A percentile compares a stretch with the other conserved stretches of the same genome.
phyloP scores from a whole-genome alignment of 1,140 invertebrate genomes.

The Diachasmimorpha longicaudata region DNA sequence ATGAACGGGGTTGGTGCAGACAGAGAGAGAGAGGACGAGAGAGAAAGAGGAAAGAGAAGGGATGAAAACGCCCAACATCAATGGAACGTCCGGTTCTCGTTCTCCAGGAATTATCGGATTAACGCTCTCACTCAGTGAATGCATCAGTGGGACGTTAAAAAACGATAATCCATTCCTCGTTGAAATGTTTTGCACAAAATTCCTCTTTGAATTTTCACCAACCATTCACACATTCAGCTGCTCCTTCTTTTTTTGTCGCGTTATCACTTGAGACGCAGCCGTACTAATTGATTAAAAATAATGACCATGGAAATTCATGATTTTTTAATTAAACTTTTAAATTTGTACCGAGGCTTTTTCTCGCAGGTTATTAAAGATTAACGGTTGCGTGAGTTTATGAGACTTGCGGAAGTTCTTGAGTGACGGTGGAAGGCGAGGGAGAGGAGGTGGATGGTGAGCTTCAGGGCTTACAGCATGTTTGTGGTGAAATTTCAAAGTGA shows the following conservation, averaged over 20 bases:
- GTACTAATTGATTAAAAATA: not conserved
- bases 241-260: not conserved
- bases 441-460: not conserved
- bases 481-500: not conserved
- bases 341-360: not conserved
- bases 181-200: slow-evolving; percentile 5
- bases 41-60: not conserved
- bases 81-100: slow-evolving; percentile 13
- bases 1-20: not conserved
- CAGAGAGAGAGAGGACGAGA: not conserved
- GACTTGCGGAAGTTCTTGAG: not conserved
- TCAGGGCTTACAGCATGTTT: not conserved
- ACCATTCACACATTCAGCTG: not conserved
- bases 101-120: slow-evolving; percentile 21
- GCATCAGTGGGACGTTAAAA: slow-evolving; percentile 6
- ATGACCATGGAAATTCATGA: not conserved
- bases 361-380: not conserved
- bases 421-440: not conserved
- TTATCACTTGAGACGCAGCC: not conserved
- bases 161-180: not conserved
- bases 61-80: not conserved
- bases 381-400: slow-evolving; percentile 1
- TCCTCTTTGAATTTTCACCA: not conserved
- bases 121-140: not conserved
- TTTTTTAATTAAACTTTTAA: not conserved